Evolutionary conservation across 2,113 vertebrate genomes (phyloP), one percentile per base, ranked within the genome.

Genomic region (Gambusia holbrooki): DNA sequence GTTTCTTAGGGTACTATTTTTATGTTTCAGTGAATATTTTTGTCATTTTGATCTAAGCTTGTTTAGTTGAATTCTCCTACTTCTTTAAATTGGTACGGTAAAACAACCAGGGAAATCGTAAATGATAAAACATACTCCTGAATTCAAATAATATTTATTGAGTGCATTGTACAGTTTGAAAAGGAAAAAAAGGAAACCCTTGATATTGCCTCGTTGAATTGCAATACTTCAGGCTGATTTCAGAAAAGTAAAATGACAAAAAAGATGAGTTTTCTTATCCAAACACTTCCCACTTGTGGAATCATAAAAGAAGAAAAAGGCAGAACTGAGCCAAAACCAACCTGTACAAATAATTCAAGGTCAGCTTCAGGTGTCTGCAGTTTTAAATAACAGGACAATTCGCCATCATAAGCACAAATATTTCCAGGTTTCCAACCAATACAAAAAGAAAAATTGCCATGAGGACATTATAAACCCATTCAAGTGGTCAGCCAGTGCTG

Each of bases 271-370:
- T 66, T 82, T 69, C 71, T 78, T 78, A 83, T 84, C 77, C 84
- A 82, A 84, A 87, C 81, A 76, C 60, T 12, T 74, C 74, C 71
- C 69, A 89, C 75, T 75, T 83, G 79, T 72, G 72, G 80, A 92
- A 83, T 88, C 85, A 87, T 58, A 45, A 82, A 37, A 37, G 35
- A 37, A 15, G 13, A 15, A 42, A 48, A 85, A 82, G 86, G 89
- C 84, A 81, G 78, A 76, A 90, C 84, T 88, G 60, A 88, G 86
- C 74, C 83, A 88, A 85, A 84, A 74, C 71, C 79, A 84, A 88
- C 88, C 88, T 88, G 83, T 83, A 87, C 73, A 91, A 91, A 89
- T 81, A 89, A 78, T 71, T 67, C n/a, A 35, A 77, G 63, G 84
- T 84, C 82, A 71, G 69, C 60, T 77, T 89, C 88, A 92, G 81